These are phyloP conservation scores for Brachionus sp. DNA, from an alignment of 1,140 invertebrate genomes.

Conservation along the genomic window DNA sequence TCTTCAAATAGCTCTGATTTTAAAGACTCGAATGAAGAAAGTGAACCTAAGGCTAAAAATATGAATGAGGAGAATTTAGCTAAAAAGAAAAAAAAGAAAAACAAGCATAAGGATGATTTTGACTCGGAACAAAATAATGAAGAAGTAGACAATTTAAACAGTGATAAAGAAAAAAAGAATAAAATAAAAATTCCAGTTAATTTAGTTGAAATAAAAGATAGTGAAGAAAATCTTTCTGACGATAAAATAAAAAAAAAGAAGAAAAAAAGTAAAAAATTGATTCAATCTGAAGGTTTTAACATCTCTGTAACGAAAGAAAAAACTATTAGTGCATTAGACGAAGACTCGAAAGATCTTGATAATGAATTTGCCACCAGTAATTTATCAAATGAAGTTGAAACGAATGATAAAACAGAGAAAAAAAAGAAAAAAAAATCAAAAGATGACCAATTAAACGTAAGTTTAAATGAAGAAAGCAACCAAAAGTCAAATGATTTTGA, in stretches of 20 bases:
- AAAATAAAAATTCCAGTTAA: not conserved
- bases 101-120: constrained; percentile 4
- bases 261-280: not conserved
- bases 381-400: not conserved
- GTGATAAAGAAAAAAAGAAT: not conserved
- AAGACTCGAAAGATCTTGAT: not conserved
- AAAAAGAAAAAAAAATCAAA: constrained; percentile 38
- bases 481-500: not conserved
- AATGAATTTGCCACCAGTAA: not conserved
- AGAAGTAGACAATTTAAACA: not conserved
- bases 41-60: not conserved
- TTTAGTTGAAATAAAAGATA: not conserved
- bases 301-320: not conserved
- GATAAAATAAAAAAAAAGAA: not conserved
- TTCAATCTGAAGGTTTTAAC: not conserved
- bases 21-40: not conserved
- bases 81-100: constrained; percentile 24
- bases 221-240: not conserved
- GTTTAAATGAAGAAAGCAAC: not conserved
- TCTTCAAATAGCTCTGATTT: not conserved
- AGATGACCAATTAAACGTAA: not conserved
- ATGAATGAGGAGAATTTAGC: not conserved
- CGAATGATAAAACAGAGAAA: not conserved
- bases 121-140: not conserved
- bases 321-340: not conserved